Evolutionary conservation across 2,888 invertebrate genomes (phyloP), one percentile per base, ranked within the genome.

Genomic region (Clunio marinus): DNA sequence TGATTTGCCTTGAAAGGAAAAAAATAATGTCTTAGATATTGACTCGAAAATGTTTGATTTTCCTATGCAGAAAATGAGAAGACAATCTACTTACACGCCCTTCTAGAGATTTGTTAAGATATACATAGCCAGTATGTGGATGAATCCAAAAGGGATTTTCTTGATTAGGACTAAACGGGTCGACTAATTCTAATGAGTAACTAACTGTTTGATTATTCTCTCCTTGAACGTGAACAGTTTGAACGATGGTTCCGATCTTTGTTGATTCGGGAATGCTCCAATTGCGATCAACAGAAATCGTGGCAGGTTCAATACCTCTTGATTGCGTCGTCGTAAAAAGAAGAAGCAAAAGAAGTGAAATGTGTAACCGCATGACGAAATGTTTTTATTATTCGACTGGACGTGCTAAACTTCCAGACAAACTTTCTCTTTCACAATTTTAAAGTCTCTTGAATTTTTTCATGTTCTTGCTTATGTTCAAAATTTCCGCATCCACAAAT

Each of bases 71-170:
- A 28, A 59, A 60, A 3, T 37, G 46, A 62, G 32, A n/a, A 4
- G 2, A 13, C 24, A 68, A 45, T 22, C n/a, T 32, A 78, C 83
- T 84, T 81, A 93, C 93, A 82, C 87, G 84, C 75, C 88, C 89
- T 73, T 78, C 77, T 32, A 93, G 81, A 0, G 90, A 88, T 74
- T 91, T 88, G 74, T 91, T 92, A 60, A 93, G 83, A 73, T 85
- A 88, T 65, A 93, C 88, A 3, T 86, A 85, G 28, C 93, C 93
- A 0, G 88, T 88, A 2, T 80, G 79, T 37, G 85, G 83, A 77
- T 93, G 85, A 70, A 94, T 92, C 55, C 82, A 79, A 76, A 93
- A 93, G 1, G 92, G 92, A 22, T 88, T 80, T 2, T 83, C 83
- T 32, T 75, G 75, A 5, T 60, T 71, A 13, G 70, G 71, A 35